phyloP scores from a whole-genome alignment of 2,888 invertebrate species.

The Yponomeuta sedellus region DNA sequence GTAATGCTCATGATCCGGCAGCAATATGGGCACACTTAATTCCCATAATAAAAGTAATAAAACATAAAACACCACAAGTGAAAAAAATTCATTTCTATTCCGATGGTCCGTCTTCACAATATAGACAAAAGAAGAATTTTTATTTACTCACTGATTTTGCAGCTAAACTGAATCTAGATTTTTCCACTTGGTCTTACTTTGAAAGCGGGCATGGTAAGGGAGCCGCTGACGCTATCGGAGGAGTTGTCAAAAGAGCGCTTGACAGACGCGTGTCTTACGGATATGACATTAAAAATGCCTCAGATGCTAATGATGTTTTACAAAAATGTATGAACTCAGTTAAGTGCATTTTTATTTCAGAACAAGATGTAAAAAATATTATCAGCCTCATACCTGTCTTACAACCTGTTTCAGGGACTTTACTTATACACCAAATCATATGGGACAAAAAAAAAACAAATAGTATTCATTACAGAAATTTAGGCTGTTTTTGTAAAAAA shows the following conservation, averaged over 20 bases:
- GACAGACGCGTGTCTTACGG: conserved; percentile 19
- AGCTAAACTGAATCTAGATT: conserved; percentile 16
- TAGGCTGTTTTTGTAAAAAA: too few relatives aligned
- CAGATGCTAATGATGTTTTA: background rate
- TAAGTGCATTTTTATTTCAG: background rate
- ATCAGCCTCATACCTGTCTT: too few relatives aligned
- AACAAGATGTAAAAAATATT: background rate
- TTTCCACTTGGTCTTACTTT: conserved; percentile 18
- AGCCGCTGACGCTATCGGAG: conserved; percentile 21
- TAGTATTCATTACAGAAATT: too few relatives aligned
- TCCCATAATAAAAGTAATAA: too few relatives aligned
- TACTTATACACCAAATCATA: too few relatives aligned
- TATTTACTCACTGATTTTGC: conserved; percentile 16
- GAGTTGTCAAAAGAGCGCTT: conserved; percentile 18
- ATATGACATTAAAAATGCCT: background rate
- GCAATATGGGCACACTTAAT: too few relatives aligned
- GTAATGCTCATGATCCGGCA: too few relatives aligned
- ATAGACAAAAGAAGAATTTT: conserved; percentile 21
- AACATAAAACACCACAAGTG: conserved; percentile 4
- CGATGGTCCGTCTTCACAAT: conserved; percentile 19
- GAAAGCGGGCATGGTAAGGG: conserved; percentile 21
- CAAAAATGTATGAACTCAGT: background rate
- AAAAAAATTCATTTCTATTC: conserved; percentile 16
- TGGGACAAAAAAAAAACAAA: too few relatives aligned
- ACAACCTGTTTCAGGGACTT: too few relatives aligned